Base-by-base conservation (phyloP, 2,888 invertebrate genomes). In the Selenia dentaria region DNA sequence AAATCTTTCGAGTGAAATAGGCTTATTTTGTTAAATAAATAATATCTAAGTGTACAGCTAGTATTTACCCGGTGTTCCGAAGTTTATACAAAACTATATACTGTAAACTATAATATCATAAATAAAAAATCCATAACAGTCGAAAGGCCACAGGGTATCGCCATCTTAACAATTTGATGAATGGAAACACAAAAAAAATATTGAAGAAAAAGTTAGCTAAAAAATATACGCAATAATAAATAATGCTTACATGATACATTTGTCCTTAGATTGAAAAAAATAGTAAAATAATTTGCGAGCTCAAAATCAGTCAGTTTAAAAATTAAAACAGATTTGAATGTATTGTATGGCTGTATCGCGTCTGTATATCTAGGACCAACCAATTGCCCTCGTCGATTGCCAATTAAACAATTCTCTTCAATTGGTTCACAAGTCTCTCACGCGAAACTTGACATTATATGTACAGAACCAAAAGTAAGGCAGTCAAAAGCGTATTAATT, bases 1-100 rank as follows among this genome's bases (percentile, higher is more conserved):
- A 49, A 57, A 67, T 67, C 68, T 72, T 67, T 72, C 76, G 67
- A 67, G 44, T 56, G 60, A 61, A 47, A 42, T 48, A 34, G 44
- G 50, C 1, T 3, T 12, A n/a, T 13, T 16, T 16, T 16, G 4
- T 16, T 16, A 4, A 3, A 16, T 2, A 16, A 16, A 16, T 16
- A 16, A 16, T 16, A 16, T 16, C 16, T n/a, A n/a, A n/a, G n/a
- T n/a, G n/a, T n/a, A n/a, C n/a, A n/a, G n/a, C n/a, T n/a, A n/a
- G n/a, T n/a, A n/a, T n/a, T n/a, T n/a, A n/a, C n/a, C n/a, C n/a
- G n/a, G n/a, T n/a, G n/a, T n/a, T n/a, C n/a, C n/a, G n/a, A n/a
- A n/a, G n/a, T n/a, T n/a, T n/a, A n/a, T 24, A 11, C 44, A 42
- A 42, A 37, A 20, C 35, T 33, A 37, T 22, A 37, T 22, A 31